A percentile compares a stretch with the other conserved stretches of the same genome.
Conservation (phyloP, 2,888 invertebrate species). For the Temnothorax rugatulus region DNA sequence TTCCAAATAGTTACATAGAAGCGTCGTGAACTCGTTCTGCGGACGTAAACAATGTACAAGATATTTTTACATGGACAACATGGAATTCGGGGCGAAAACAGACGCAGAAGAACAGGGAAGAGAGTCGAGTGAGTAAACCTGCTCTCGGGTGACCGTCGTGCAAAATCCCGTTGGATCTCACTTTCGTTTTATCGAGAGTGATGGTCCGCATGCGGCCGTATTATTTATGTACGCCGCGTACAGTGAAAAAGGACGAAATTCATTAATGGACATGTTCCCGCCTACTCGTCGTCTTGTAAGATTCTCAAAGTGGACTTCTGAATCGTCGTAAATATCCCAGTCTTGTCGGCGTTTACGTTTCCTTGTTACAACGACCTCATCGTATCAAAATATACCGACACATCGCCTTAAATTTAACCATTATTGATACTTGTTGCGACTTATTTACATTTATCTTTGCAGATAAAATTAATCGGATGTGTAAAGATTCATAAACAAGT, state of each 20-base stretch:
- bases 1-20: background rate
- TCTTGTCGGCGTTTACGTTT: background rate
- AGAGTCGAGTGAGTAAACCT: slow-evolving; percentile 53
- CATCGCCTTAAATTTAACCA: background rate
- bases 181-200: slow-evolving; percentile 64
- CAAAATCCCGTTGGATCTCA: slow-evolving; percentile 61
- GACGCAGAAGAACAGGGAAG: slow-evolving; percentile 23
- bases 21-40: background rate
- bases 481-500: background rate
- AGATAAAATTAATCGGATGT: slow-evolving; percentile 1
- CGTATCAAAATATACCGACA: background rate
- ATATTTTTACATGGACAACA: background rate
- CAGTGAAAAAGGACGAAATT: slow-evolving; percentile 5
- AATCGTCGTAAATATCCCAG: background rate
- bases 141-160: slow-evolving; percentile 4
- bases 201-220: slow-evolving; percentile 21
- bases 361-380: background rate
- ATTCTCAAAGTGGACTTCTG: slow-evolving; percentile 5
- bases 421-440: background rate
- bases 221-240: slow-evolving; percentile 12
- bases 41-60: background rate
- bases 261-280: slow-evolving; percentile 20
- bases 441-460: slow-evolving; percentile 14
- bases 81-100: background rate
- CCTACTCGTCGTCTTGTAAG: background rate